A percentile compares a stretch with the other conserved stretches of the same genome.
Conservation (phyloP, 23 tunicate species). For the Ciona savignyi region DNA sequence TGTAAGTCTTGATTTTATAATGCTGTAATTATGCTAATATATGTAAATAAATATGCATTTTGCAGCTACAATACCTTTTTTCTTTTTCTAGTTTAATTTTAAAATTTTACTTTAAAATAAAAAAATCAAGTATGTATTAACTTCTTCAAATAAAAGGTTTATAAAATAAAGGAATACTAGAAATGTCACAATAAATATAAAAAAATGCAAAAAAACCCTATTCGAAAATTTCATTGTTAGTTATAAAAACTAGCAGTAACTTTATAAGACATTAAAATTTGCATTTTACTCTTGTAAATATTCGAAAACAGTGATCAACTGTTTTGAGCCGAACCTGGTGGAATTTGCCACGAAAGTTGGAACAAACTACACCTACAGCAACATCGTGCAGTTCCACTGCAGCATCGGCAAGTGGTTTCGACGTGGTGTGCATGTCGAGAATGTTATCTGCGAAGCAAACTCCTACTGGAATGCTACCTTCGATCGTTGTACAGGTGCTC, state of each 20-base stretch:
- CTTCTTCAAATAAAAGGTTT: too few species aligned
- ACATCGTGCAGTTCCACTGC: constrained; percentile 20
- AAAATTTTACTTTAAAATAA: too few species aligned
- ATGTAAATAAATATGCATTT: not conserved
- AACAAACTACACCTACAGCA: constrained; percentile 8
- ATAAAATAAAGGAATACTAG: too few species aligned
- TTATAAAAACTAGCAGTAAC: too few species aligned
- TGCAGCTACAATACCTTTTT: too few species aligned
- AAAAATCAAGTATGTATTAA: too few species aligned
- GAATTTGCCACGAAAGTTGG: constrained; percentile 14
- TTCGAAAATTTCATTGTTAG: too few species aligned
- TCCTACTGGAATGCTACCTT: constrained; percentile 28
- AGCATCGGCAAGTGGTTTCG: constrained; percentile 47
- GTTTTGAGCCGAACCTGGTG: constrained; percentile 18
- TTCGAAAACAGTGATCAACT: constrained; percentile 25
- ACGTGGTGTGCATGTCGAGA: constrained; percentile 1
- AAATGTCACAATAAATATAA: too few species aligned
- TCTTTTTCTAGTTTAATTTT: too few species aligned
- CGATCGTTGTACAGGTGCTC: constrained; percentile 15
- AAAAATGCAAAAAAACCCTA: too few species aligned
- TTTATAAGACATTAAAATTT: too few species aligned
- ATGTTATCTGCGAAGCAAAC: constrained; percentile 21
- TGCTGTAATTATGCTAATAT: not conserved
- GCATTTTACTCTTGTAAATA: not conserved
- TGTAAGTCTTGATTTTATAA: constrained; percentile 22